Evolutionary conservation across 2,113 vertebrate species (phyloP), one percentile per base, ranked within the genome.

Genomic region (Tragelaphus imberbis): DNA sequence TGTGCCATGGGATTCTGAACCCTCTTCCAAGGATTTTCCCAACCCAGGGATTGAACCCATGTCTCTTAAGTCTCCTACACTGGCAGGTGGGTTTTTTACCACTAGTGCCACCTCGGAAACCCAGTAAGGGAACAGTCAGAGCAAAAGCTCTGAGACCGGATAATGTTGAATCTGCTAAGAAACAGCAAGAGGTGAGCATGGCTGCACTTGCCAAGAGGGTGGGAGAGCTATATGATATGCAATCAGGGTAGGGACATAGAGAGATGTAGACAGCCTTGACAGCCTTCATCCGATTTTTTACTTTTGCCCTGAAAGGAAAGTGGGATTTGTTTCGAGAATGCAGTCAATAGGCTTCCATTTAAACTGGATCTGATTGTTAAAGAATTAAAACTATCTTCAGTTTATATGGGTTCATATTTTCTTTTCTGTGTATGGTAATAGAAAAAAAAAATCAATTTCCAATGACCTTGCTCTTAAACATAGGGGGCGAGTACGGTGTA

Each of bases 201-300:
- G 8, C 59, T 23, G 21, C 30, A 53, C 3, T 8, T 40, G 51
- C 13, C 8, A 14, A 19, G 25, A 85, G 8, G 14, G 2, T 33
- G 27, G 15, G 7, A n/a, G 47, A 86, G n/a, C 12, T 19, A 0
- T 10, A 53, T 27, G 23, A 27, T 5, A 3, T 7, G 25, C 16
- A 27, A 1, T 47, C 16, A 49, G 63, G 13, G 15, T 27, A 8
- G 2, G 30, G 27, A 44, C 12, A 3, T 15, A n/a, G 13, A 23
- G 19, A 59, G 40, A n/a, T 11, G 1, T 1, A 33, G 0, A 15
- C 16, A 33, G 7, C 30, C 0, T 5, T 51, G 16, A 5, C 28
- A 8, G 11, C 27, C 49, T 27, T 58, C 15, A 7, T 30, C 51
- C 6, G 51, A 7, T 53, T 55, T 80, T 58, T 80, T 49, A 11